Evolutionary conservation across 2,113 vertebrate genomes (phyloP), one percentile per base, ranked within the genome.

Genomic region (Hemiscyllium ocellatum): DNA sequence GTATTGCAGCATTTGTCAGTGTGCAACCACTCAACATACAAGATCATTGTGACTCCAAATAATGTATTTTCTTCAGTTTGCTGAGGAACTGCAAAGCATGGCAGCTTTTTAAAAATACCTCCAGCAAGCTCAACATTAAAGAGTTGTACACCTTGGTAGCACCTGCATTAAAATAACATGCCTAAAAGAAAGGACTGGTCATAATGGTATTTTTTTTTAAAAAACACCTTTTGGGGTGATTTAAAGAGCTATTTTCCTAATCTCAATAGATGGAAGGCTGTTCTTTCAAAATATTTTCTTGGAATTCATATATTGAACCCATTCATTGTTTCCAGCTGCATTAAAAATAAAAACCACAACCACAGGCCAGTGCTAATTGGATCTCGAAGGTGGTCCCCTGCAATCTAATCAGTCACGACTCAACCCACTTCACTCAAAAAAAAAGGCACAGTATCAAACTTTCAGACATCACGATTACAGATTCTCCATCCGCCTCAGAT

Each of bases 361-460:
- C 96, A 96, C 61, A 20, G 94, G 87, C 94, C 61, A 87, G 96
- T 47, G 80, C 87, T 96, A 96, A 97, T 86, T 96, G 96, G 96
- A 96, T 97, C 96, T 96, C 96, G 97, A 96, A 96, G 95, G 89
- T 93, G 89, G 61, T 93, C 89, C 89, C 89, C 61, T 68, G 89
- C 89, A 93, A 37, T 66, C 96, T 68, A 47, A 42, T 69, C 96
- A 96, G 97, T 97, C 97, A 97, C 96, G 96, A 97, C 90, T 96
- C 47, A 96, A 95, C 96, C 96, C 96, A 96, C 97, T 97, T 96
- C 94, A 97, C 97, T 97, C 97, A 97, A 97, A 97, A 97, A 97
- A 97, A 90, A 91, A 95, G 22, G 96, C 33, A 56, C 72, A 17
- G 96, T 96, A 96, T 95, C 96, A 96, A 96, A 96, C 78, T 97